Percentiles rank a stretch among this genome's conserved stretches.
These are phyloP conservation scores for Petrolisthes manimaculis DNA, from an alignment of 2,888 invertebrate species.

Conservation along the genomic window DNA sequence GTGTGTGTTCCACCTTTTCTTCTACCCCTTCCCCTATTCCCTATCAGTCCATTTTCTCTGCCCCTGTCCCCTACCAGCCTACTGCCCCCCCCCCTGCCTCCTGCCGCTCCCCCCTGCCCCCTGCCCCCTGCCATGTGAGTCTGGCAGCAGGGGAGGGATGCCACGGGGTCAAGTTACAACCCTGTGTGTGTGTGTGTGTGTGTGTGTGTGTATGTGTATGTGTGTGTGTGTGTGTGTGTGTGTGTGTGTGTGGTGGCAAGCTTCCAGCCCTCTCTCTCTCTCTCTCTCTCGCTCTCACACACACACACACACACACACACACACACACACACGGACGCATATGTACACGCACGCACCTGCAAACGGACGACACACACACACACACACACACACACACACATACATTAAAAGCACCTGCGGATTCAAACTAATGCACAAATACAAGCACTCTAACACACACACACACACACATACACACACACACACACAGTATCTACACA, in stretches of 20 bases:
- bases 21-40: too few species aligned
- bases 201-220: slow-evolving; percentile 26
- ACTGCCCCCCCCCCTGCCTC: too few species aligned
- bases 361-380: slow-evolving; percentile 3
- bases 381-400: slow-evolving; percentile 10
- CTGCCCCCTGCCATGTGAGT: too few species aligned
- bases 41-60: too few species aligned
- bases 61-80: too few species aligned
- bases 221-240: slow-evolving; percentile 1
- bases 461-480: neutral
- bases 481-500: neutral
- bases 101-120: too few species aligned
- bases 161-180: neutral
- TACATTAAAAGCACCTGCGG: too few species aligned
- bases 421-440: too few species aligned
- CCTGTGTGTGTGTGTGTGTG: slow-evolving; percentile 16
- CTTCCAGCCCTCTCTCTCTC: neutral
- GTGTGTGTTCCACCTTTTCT: too few species aligned
- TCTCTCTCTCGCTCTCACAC: neutral
- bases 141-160: neutral
- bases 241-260: neutral
- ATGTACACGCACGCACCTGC: slow-evolving; percentile 9
- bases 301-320: slow-evolving; percentile 19
- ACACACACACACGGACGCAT: slow-evolving; percentile 8
- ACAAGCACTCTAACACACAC: neutral